phyloP scores from a whole-genome alignment of 2,888 invertebrate species.

The Phalangium opilio region DNA sequence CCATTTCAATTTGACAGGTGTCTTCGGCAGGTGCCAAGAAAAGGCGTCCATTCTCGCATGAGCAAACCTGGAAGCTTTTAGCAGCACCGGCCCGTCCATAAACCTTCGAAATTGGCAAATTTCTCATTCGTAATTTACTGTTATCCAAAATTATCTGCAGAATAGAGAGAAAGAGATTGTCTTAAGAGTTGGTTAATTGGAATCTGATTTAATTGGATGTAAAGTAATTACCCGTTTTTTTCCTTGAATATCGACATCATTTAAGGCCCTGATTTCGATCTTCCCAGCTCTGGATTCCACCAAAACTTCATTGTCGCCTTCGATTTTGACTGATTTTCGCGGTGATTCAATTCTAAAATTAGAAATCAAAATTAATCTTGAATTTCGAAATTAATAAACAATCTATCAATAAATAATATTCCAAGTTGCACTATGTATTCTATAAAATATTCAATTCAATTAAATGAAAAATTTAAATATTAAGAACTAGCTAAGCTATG shows the following conservation, averaged over 20 bases:
- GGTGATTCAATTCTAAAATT: slow-evolving; percentile 9
- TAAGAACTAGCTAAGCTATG: no score
- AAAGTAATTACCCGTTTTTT: no score
- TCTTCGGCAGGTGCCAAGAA: slow-evolving; percentile 70
- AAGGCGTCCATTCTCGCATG: slow-evolving; percentile 70
- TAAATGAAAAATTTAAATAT: no score
- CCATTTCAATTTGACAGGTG: slow-evolving; percentile 53
- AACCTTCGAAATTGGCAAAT: slow-evolving; percentile 3
- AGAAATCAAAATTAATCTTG: no score
- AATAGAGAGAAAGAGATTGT: no score
- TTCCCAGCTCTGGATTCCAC: slow-evolving; percentile 14
- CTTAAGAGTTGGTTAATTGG: no score
- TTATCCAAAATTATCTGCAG: slow-evolving; percentile 11
- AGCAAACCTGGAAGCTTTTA: slow-evolving; percentile 52
- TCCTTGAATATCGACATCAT: neutral
- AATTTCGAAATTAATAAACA: no score
- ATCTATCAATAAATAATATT: no score
- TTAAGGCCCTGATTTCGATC: slow-evolving; percentile 6
- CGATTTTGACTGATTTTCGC: slow-evolving; percentile 10
- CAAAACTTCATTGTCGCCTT: slow-evolving; percentile 9
- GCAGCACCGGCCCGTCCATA: no score
- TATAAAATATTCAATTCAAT: no score
- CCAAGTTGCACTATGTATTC: no score
- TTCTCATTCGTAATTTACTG: slow-evolving; percentile 10
- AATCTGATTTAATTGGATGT: no score